A percentile compares a stretch with the other conserved stretches of the same genome.
These are phyloP conservation scores for Babyrousa celebensis DNA, from an alignment of 2,797 vertebrate genomes.

Conservation along the genomic window DNA sequence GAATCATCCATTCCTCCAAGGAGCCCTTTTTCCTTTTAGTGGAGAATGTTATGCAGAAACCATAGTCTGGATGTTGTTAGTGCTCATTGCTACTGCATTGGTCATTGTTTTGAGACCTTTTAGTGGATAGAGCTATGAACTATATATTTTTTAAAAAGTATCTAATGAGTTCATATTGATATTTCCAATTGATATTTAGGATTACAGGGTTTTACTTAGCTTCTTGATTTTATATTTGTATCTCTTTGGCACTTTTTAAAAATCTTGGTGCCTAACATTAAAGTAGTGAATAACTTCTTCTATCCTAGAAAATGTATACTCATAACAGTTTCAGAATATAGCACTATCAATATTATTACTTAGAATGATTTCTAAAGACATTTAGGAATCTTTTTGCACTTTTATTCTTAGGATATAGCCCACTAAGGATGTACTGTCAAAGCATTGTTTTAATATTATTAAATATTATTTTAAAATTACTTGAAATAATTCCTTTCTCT, in stretches of 20 bases:
- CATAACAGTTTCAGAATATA: not conserved
- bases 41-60: not conserved
- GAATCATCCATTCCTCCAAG: not conserved
- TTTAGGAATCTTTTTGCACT: not conserved
- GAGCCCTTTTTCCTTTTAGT: not conserved
- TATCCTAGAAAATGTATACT: not conserved
- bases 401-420: not conserved
- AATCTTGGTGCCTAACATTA: constrained; percentile 18
- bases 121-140: not conserved
- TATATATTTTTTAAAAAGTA: not conserved
- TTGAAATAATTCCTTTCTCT: not conserved
- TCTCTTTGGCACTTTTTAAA: not conserved
- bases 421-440: not conserved
- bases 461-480: constrained; percentile 36
- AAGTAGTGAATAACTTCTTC: constrained; percentile 27
- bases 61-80: not conserved
- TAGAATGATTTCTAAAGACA: not conserved
- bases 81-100: not conserved
- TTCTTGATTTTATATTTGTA: constrained; percentile 10
- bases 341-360: not conserved
- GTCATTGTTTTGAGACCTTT: not conserved
- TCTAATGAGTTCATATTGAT: not conserved
- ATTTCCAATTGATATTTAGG: constrained; percentile 15
- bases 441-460: not conserved
- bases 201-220: constrained; percentile 4